These are phyloP conservation scores for Siniperca scherzeri DNA, from an alignment of 2,797 vertebrate species.

Conservation along the genomic window DNA sequence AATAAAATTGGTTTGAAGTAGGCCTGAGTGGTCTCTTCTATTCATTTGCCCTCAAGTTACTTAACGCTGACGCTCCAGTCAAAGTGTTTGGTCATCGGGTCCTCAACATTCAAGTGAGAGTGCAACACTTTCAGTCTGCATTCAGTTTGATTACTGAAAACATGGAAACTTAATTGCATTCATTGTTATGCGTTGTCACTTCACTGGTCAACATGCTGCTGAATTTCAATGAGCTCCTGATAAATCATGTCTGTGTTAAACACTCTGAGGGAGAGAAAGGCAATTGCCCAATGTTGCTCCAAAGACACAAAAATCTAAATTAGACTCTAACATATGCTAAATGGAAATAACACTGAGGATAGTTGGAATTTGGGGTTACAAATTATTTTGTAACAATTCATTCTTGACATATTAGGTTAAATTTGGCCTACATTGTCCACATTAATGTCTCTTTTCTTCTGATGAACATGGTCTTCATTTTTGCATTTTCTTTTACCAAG, in stretches of 20 bases:
- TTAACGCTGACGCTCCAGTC: conserved; percentile 20
- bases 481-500: not conserved
- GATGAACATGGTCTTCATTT: not conserved
- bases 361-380: conserved; percentile 24
- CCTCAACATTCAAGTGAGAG: conserved; percentile 69
- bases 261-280: conserved; percentile 66
- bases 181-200: conserved; percentile 83
- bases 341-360: conserved; percentile 43
- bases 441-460: conserved; percentile 10
- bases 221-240: conserved; percentile 81
- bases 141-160: conserved; percentile 80
- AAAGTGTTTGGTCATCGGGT: conserved; percentile 57
- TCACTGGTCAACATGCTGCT: conserved; percentile 70
- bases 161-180: conserved; percentile 79
- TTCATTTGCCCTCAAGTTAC: conserved; percentile 22
- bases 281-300: conserved; percentile 71
- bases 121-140: conserved; percentile 57
- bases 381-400: conserved; percentile 51
- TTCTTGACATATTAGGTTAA: conserved; percentile 42
- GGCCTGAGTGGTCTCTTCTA: conserved; percentile 1
- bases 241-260: conserved; percentile 75
- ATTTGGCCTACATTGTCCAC: conserved; percentile 12
- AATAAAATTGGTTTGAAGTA: not conserved
- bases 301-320: conserved; percentile 72
- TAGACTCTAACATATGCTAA: conserved; percentile 52